Evolutionary conservation across 2,797 vertebrate genomes (phyloP).

Genomic region (Triplophysa yarkandensis): DNA sequence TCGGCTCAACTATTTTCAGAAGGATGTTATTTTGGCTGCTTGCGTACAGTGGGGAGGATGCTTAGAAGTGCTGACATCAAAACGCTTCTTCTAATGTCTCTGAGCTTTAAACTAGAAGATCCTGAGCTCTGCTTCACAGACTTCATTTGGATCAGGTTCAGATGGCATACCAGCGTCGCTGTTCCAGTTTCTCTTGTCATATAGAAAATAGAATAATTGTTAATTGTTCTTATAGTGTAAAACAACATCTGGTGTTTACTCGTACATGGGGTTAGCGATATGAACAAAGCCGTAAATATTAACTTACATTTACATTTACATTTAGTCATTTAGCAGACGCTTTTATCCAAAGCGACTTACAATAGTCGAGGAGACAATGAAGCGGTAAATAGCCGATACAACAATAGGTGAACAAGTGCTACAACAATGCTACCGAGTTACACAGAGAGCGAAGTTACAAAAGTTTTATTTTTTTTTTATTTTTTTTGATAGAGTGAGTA

Average conservation of each 20-base stretch:
- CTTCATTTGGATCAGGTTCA: constrained; percentile 28
- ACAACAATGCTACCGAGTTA: no score
- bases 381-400: no score
- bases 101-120: constrained; percentile 9
- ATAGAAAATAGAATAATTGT: neutral
- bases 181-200: constrained; percentile 1
- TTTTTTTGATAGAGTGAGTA: no score
- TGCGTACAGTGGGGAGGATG: neutral
- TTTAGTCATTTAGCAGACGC: no score
- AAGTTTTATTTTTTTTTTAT: no score
- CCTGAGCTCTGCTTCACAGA: neutral
- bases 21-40: neutral
- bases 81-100: neutral
- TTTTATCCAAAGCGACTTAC: no score
- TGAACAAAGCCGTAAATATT: neutral
- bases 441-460: no score
- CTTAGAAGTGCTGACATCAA: constrained; percentile 25
- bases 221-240: neutral
- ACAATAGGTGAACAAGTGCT: no score
- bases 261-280: neutral
- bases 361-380: no score
- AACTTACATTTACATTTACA: no score
- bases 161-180: neutral
- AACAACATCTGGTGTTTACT: constrained; percentile 2
- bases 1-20: constrained; percentile 14